Percentiles rank a stretch among this genome's conserved stretches.
phyloP scores from a whole-genome alignment of 2,113 vertebrate species.

The Larimichthys crocea region DNA sequence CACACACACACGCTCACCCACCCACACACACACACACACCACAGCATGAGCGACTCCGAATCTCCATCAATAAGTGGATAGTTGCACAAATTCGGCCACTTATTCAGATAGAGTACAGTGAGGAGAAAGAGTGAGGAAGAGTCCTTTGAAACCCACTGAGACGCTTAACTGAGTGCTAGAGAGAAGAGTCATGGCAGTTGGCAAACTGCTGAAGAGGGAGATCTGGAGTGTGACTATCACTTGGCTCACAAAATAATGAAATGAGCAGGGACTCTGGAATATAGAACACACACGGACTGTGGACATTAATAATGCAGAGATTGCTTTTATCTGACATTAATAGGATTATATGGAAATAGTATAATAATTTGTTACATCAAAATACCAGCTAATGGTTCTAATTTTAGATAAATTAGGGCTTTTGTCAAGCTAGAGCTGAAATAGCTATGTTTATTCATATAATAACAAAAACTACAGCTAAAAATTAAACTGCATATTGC shows the following conservation, averaged over 20 bases:
- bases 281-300: background rate
- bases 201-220: conserved; percentile 53
- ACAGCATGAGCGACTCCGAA: conserved; percentile 33
- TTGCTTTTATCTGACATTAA: background rate
- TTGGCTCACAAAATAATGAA: conserved; percentile 23
- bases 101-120: conserved; percentile 42
- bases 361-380: background rate
- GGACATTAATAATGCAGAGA: background rate
- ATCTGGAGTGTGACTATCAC: conserved; percentile 50
- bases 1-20: conserved; percentile 2
- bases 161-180: conserved; percentile 51
- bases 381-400: background rate
- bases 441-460: background rate
- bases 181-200: conserved; percentile 44
- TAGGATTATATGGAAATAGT: background rate
- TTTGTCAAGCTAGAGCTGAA: background rate
- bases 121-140: conserved; percentile 37
- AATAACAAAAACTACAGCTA: background rate
- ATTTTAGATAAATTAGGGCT: background rate
- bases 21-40: conserved; percentile 27
- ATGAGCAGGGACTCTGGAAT: conserved; percentile 8
- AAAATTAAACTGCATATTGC: background rate
- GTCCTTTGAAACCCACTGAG: conserved; percentile 65
- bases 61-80: conserved; percentile 50
- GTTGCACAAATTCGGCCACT: conserved; percentile 50